These are phyloP conservation scores for Diuraphis noxia DNA, from an alignment of 1,140 invertebrate genomes.

Conservation along the genomic window DNA sequence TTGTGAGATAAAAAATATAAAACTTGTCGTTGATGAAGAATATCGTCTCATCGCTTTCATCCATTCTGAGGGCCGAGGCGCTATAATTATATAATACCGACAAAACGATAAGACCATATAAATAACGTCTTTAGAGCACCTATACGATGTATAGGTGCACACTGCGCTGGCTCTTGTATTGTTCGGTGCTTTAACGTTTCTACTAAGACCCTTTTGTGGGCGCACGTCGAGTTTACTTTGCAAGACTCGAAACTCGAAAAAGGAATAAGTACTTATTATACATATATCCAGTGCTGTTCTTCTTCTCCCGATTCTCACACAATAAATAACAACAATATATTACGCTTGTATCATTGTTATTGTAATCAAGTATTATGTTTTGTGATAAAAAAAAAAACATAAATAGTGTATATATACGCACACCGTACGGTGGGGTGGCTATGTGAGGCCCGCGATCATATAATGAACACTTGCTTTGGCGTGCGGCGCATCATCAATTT, in stretches of 20 bases:
- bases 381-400: slow-evolving; percentile 47
- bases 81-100: slow-evolving; percentile 39
- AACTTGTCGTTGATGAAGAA: not conserved
- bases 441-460: not conserved
- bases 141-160: not conserved
- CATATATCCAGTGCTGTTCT: not conserved
- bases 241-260: slow-evolving; percentile 17
- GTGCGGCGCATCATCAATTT: slow-evolving; percentile 51
- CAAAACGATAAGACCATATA: slow-evolving; percentile 39
- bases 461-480: slow-evolving; percentile 49
- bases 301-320: slow-evolving; percentile 10
- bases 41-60: not conserved
- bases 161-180: slow-evolving; percentile 12
- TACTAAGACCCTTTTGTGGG: not conserved
- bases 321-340: slow-evolving; percentile 50
- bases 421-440: slow-evolving; percentile 8
- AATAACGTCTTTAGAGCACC: slow-evolving; percentile 31
- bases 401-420: not conserved
- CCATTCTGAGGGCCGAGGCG: slow-evolving; percentile 21
- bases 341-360: slow-evolving; percentile 51
- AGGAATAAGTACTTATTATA: not conserved
- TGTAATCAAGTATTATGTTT: slow-evolving; percentile 51
- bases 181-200: slow-evolving; percentile 33
- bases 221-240: slow-evolving; percentile 46
- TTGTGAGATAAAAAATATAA: not conserved